phyloP scores from a whole-genome alignment of 2,888 invertebrate species.

The Imbricaverruca yamaguchii region DNA sequence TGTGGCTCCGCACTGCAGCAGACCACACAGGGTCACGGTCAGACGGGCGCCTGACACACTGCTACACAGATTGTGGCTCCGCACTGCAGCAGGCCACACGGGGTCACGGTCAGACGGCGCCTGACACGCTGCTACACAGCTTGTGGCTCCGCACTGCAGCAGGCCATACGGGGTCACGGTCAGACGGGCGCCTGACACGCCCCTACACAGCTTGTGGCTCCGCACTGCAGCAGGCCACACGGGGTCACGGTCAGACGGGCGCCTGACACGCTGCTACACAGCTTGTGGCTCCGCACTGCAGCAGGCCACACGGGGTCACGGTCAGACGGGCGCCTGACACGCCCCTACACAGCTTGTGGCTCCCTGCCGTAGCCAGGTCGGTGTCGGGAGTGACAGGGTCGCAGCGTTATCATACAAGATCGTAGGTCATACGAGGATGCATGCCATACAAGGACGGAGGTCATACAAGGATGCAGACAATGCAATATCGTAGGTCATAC shows the following conservation, averaged over 20 bases:
- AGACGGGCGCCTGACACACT: background rate
- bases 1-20: slow-evolving; percentile 7
- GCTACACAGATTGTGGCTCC: background rate
- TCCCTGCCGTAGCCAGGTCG: too few species aligned
- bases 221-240: background rate
- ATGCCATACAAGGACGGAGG: too few species aligned
- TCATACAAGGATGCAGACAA: too few species aligned
- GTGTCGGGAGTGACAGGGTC: too few species aligned
- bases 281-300: background rate
- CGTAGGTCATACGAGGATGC: too few species aligned
- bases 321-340: background rate
- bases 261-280: background rate
- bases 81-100: background rate
- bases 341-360: background rate
- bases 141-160: slow-evolving; percentile 6
- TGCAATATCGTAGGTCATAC: too few species aligned
- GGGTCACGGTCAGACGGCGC: background rate
- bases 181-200: background rate
- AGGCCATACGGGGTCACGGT: background rate
- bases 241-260: background rate
- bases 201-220: background rate
- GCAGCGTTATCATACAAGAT: too few species aligned
- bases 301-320: background rate
- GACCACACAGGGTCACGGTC: background rate
- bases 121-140: slow-evolving; percentile 10